Base-by-base conservation (phyloP, 2,113 vertebrate species). In the Plestiodon gilberti region DNA sequence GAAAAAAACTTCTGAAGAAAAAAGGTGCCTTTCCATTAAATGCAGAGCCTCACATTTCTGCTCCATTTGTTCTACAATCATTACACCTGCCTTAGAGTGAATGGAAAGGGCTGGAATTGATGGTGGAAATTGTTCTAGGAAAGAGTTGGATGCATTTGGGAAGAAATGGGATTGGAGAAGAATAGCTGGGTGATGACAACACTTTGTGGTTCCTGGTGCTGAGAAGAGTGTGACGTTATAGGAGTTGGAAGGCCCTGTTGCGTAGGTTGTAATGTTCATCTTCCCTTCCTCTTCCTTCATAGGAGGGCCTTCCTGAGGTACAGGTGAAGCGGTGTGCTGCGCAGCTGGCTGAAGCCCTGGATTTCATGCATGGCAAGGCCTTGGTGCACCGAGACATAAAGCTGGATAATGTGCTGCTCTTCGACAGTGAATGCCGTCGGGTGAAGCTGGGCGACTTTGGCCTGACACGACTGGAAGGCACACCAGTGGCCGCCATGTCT, bases 351-450 rank as follows among this genome's bases (percentile, higher is more conserved):
- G 95, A 96, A 6, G 98, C 98, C 0, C 95, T 99, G 71, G 97
- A 98, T 62, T 97, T 98, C 90, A 97, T 99, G 65, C 98, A 99
- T 52, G 91, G 97, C 38, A 94, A 97, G 17, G 98, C 97, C 5
- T 97, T 99, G 57, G 97, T 99, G 18, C 98, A 99, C 17, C 97
- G 98, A 0, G 98, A 99, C 3, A 97, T 99, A 90, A 99, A 99
- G 89, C 98, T 98, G 0, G 98, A 99, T 95, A 99, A 99, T 0
- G 96, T 99, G 81, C 96, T 99, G 88, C 95, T 99, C 87, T 99
- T 98, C 1, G 98, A 98, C 92, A 88, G 87, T 0, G 87, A 87
- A 76, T 99, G 98, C 77, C 96, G 94, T 25, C 97, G 94, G 64
- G 97, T 99, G 90, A 98, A 98, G 90, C 96, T 99, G 77, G 97